Percentiles rank a stretch among this genome's conserved stretches.
These are phyloP conservation scores for Lepus americanus DNA, from an alignment of 2,113 vertebrate genomes.

Conservation along the genomic window DNA sequence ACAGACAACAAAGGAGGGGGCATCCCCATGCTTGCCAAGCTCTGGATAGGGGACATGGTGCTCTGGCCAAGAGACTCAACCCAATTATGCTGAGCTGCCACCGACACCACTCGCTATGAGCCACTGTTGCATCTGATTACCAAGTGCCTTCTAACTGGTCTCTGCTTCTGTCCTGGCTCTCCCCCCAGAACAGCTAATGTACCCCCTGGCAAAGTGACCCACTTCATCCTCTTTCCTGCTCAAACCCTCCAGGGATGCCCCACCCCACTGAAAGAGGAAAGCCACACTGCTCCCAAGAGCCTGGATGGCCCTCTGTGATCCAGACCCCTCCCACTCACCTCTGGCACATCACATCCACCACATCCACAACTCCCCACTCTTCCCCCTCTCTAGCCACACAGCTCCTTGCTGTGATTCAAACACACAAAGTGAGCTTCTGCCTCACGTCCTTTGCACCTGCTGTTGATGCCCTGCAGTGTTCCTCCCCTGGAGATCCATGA, in stretches of 20 bases:
- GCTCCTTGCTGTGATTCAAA: not conserved
- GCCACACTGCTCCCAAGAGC: not conserved
- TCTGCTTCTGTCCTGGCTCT: not conserved
- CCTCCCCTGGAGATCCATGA: not conserved
- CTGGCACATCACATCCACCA: not conserved
- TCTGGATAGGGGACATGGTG: not conserved
- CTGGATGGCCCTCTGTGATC: not conserved
- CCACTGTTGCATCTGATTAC: not conserved
- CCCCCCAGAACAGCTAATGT: not conserved
- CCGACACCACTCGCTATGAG: not conserved
- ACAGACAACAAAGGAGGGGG: not conserved
- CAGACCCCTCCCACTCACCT: not conserved
- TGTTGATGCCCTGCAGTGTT: not conserved
- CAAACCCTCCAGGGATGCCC: not conserved
- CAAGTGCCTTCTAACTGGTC: not conserved
- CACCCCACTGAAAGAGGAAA: not conserved
- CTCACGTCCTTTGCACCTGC: not conserved
- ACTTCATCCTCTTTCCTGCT: not conserved
- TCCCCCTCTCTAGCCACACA: not conserved
- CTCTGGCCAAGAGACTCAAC: not conserved
- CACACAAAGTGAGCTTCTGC: not conserved
- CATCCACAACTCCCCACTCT: not conserved
- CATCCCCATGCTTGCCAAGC: not conserved
- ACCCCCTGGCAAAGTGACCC: not conserved
- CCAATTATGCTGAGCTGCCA: not conserved